Percentiles rank a stretch among this genome's conserved stretches.
Evolutionary conservation across 2,888 invertebrate genomes (phyloP).

Genomic region (Drosophila pseudotalamancana): DNA sequence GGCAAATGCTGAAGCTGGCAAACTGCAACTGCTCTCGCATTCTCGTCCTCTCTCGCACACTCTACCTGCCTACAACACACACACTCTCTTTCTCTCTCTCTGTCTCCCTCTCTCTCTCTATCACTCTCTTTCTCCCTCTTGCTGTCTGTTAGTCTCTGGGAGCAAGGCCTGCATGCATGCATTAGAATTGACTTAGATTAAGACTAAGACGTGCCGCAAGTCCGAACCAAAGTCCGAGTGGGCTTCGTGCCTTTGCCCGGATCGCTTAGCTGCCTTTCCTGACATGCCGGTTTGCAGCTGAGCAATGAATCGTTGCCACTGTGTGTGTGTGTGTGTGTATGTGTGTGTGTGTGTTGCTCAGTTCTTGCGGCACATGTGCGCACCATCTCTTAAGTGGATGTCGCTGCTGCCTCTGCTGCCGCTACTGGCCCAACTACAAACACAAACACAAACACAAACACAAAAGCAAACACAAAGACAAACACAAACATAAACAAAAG

Average conservation of each 20-base stretch:
- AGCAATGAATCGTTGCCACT: too few relatives aligned
- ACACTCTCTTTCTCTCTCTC: constrained; percentile 8
- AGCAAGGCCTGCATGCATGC: constrained; percentile 41
- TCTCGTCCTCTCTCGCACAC: constrained; percentile 20
- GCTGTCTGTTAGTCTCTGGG: constrained; percentile 1
- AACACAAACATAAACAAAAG: constrained; percentile 19
- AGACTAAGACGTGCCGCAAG: constrained; percentile 41
- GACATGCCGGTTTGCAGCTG: constrained; percentile 71
- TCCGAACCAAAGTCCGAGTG: constrained; percentile 62
- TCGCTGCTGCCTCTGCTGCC: constrained; percentile 44
- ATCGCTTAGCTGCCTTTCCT: constrained; percentile 44
- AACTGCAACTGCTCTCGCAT: constrained; percentile 34
- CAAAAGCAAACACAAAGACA: constrained; percentile 28
- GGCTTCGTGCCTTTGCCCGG: constrained; percentile 55
- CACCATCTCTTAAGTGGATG: constrained; percentile 68
- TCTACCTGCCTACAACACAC: too few relatives aligned
- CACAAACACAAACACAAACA: constrained; percentile 30
- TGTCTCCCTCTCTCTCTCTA: constrained; percentile 13
- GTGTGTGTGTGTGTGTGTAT: constrained; percentile 28
- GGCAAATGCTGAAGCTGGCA: constrained; percentile 68
- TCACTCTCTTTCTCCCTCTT: constrained; percentile 13
- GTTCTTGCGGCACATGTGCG: constrained; percentile 75
- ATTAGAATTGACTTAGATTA: constrained; percentile 80
- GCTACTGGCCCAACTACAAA: constrained; percentile 48
- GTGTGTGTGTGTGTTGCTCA: constrained; percentile 38